Percentiles rank a stretch among this genome's conserved stretches.
Evolutionary conservation across 37 sponge, comb jelly and placozoan species (phyloP).

Genomic region (Haliclona indistincta): DNA sequence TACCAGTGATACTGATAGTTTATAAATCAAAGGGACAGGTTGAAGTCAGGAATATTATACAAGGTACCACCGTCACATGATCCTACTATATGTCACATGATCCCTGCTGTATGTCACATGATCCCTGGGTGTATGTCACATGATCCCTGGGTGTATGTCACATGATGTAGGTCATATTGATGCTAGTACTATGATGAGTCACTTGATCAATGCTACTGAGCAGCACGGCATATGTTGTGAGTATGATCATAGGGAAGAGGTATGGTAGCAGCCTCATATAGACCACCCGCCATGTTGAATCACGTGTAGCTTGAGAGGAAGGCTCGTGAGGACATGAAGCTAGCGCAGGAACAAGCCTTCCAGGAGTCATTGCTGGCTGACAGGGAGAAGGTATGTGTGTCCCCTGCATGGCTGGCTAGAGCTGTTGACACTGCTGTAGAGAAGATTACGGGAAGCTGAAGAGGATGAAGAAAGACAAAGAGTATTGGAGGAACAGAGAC

Average conservation of each 20-base stretch:
- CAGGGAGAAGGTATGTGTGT: conserved; percentile 49
- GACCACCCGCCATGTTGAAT: too few relatives aligned
- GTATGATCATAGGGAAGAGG: conserved; percentile 72
- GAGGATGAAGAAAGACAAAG: conserved; percentile 20
- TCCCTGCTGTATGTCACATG: background rate
- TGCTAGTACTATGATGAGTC: conserved; percentile 59
- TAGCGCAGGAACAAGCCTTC: conserved; percentile 76
- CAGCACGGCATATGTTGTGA: conserved; percentile 30
- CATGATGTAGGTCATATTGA: conserved; percentile 56
- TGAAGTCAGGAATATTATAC: conserved; percentile 69
- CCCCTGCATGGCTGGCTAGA: background rate
- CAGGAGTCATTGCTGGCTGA: conserved; percentile 72
- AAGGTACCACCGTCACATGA: too few relatives aligned
- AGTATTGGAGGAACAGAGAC: conserved; percentile 13
- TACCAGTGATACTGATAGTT: conserved; percentile 79
- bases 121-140: background rate
- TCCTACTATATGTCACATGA: background rate
- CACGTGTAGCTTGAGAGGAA: conserved; percentile 58
- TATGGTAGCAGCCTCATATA: conserved; percentile 10
- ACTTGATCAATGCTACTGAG: conserved; percentile 60
- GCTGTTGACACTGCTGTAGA: background rate
- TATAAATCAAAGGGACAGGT: conserved; percentile 61
- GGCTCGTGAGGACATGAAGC: conserved; percentile 65
- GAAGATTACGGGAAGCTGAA: conserved; percentile 1
- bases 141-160: background rate